Conservation (phyloP, 2,888 invertebrate genomes). For the Leptopilina myrica region DNA sequence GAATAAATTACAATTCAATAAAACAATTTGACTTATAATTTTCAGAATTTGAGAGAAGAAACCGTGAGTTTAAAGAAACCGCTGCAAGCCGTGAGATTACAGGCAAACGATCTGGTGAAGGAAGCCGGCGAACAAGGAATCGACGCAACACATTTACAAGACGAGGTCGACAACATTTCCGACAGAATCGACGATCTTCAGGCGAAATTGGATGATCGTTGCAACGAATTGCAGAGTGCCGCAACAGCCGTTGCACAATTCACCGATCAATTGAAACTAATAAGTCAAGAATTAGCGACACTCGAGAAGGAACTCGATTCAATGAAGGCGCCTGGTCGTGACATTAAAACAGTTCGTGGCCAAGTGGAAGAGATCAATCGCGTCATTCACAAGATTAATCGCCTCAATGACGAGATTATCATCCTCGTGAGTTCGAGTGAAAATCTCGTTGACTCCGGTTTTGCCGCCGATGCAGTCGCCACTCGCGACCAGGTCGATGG, state of each 20-base stretch:
- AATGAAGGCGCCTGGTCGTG: conserved; percentile 92
- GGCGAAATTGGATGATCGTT: conserved; percentile 86
- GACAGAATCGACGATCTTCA: conserved; percentile 88
- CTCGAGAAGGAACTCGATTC: conserved; percentile 90
- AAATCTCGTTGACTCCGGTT: conserved; percentile 89
- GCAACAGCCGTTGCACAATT: conserved; percentile 92
- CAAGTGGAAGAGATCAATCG: conserved; percentile 89
- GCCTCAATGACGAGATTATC: conserved; percentile 82
- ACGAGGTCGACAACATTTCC: conserved; percentile 86
- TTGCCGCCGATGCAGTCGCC: conserved; percentile 89
- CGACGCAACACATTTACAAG: conserved; percentile 87
- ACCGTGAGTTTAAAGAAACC: conserved; percentile 87
- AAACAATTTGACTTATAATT: too few relatives aligned
- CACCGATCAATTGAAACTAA: conserved; percentile 90
- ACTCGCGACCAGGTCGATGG: conserved; percentile 89
- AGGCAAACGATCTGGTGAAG: conserved; percentile 86
- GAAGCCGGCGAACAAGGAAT: conserved; percentile 87
- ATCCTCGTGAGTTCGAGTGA: conserved; percentile 86
- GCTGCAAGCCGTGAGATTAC: conserved; percentile 81
- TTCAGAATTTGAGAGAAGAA: conserved; percentile 85
- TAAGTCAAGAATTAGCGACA: conserved; percentile 86
- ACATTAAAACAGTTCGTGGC: conserved; percentile 88
- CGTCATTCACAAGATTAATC: conserved; percentile 83
- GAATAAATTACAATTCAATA: too few relatives aligned
- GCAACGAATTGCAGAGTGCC: conserved; percentile 88